Evolutionary conservation across 1,140 invertebrate species (phyloP), one percentile per base, ranked within the genome.

Genomic region (Drosophila pruinosa): DNA sequence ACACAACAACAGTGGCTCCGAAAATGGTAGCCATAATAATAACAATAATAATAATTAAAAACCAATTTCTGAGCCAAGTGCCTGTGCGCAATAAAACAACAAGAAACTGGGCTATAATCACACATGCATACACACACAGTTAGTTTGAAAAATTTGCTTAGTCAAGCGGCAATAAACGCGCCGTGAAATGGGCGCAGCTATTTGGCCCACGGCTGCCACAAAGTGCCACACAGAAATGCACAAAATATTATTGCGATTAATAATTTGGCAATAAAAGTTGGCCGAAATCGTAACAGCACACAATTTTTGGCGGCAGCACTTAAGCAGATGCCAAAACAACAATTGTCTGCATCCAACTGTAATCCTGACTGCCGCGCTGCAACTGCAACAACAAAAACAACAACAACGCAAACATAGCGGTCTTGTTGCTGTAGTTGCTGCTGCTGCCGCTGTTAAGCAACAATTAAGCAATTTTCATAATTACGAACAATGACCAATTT

Each of bases 401-500:
- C 52, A 62, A 52, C 15, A 26, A 31, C 22, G 39, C 17, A 36
- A 34, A 31, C 12, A 52, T n/a, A n/a, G n/a, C n/a, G n/a, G n/a
- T n/a, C n/a, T 7, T 47, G 31, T 19, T 56, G 12, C 36, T 47
- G 58, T 59, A 47, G 72, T 39, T 78, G 75, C 71, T 62, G 67
- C 41, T 61, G 56, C 62, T 43, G 47, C 36, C 48, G 61, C 43
- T 71, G 82, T 86, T 86, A 77, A 77, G 83, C 78, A 88, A 82
- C 83, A 88, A 88, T 88, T 88, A 88, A 88, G 82, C 82, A 88
- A 88, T 88, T 88, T 89, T 88, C 78, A 88, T 88, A 88, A 88
- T 88, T 88, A 88, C 83, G 74, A 88, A 89, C 82, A 88, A 88
- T 88, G 82, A 88, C 78, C 82, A 88, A 88, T 89, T 88, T 82